Percentiles rank a stretch among this genome's conserved stretches.
phyloP scores from a whole-genome alignment of 2,888 invertebrate species.

The Amphipoea lucens region DNA sequence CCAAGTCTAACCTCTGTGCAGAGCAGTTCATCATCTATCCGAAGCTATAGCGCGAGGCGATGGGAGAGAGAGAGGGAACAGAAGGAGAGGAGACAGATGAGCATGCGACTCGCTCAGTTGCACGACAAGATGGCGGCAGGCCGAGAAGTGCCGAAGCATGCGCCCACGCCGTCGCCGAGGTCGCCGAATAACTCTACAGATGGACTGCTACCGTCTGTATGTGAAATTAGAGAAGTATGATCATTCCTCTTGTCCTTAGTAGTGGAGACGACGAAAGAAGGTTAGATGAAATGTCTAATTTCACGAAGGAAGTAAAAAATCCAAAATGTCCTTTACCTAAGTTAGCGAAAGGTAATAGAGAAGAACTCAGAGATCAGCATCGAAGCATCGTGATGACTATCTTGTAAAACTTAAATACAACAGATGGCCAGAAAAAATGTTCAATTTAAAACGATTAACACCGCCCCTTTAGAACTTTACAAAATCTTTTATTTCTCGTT shows the following conservation, averaged over 20 bases:
- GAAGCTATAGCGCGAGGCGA: conserved; percentile 94
- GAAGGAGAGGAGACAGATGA: conserved; percentile 95
- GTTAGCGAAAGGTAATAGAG: background rate
- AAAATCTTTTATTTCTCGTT: background rate
- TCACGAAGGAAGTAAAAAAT: conserved; percentile 35
- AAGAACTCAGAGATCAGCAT: background rate
- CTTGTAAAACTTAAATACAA: background rate
- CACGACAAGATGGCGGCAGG: conserved; percentile 91
- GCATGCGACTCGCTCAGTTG: conserved; percentile 93
- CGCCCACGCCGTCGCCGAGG: conserved; percentile 93
- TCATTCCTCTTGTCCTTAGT: conserved; percentile 75
- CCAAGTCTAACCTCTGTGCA: conserved; percentile 96
- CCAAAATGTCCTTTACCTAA: background rate
- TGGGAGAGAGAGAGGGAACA: conserved; percentile 95
- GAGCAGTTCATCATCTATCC: conserved; percentile 95
- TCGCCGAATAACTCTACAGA: conserved; percentile 95
- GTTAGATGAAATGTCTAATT: conserved; percentile 43
- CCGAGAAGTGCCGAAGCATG: conserved; percentile 86
- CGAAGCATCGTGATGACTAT: background rate
- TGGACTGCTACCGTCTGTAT: conserved; percentile 94
- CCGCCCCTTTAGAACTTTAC: background rate
- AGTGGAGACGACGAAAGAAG: conserved; percentile 55
- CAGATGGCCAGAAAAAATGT: background rate
- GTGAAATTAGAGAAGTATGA: conserved; percentile 94
- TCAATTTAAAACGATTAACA: background rate